A percentile compares a stretch with the other conserved stretches of the same genome.
Evolutionary conservation across 30 jellyfish, hydroid and myxozoan species (phyloP).

Genomic region (Turritopsis dohrnii): DNA sequence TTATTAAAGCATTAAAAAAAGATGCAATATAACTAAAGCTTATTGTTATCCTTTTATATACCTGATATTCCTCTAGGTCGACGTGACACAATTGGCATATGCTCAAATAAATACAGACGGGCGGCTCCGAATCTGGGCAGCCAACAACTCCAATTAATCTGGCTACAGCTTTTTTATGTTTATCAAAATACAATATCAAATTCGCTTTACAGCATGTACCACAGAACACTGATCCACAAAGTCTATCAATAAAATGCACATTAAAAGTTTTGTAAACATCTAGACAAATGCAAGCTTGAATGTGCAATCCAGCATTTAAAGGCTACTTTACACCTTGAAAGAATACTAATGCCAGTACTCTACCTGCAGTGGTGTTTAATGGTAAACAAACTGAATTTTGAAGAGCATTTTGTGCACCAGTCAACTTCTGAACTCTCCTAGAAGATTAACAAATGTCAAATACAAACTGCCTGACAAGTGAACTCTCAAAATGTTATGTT

Average conservation of each 20-base stretch:
- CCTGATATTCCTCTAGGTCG: conserved; percentile 75
- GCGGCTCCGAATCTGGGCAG: conserved; percentile 89
- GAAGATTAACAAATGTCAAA: background rate
- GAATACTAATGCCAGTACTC: background rate
- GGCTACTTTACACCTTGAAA: too few species aligned
- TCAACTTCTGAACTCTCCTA: conserved; percentile 89
- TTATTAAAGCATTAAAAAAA: background rate
- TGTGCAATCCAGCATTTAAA: too few species aligned
- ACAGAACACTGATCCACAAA: conserved; percentile 83
- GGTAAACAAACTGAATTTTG: conserved; percentile 54
- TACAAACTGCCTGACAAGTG: too few species aligned
- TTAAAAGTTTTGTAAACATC: too few species aligned
- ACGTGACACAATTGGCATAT: conserved; percentile 67
- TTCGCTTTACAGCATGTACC: conserved; percentile 58
- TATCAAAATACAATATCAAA: conserved; percentile 55
- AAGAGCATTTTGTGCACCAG: conserved; percentile 71
- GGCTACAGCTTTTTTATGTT: conserved; percentile 38
- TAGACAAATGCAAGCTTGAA: too few species aligned
- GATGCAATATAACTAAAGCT: background rate
- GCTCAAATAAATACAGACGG: conserved; percentile 54
- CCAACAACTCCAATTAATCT: conserved; percentile 78
- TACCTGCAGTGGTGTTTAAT: conserved; percentile 85
- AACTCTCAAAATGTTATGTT: background rate
- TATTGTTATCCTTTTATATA: background rate
- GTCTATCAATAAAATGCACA: conserved; percentile 24